Evolutionary conservation across 2,797 vertebrate genomes (phyloP).

Genomic region (Sciaenops ocellatus): DNA sequence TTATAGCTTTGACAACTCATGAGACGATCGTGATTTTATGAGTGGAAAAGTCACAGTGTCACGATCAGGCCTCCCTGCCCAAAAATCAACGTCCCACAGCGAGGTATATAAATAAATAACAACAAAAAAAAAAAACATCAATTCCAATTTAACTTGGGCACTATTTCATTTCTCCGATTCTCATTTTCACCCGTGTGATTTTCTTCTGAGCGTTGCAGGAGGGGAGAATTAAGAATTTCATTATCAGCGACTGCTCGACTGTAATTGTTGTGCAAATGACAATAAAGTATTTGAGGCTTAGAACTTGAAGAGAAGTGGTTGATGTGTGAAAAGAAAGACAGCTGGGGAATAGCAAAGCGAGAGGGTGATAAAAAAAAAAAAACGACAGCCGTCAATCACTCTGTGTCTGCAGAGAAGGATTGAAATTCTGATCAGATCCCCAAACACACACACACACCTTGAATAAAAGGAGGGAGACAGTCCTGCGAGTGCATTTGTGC

Average conservation of each 20-base stretch:
- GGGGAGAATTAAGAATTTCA: not conserved
- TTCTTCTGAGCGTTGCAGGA: not conserved
- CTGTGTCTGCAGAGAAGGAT: slow-evolving; percentile 35
- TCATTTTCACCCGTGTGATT: not conserved
- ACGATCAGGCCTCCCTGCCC: no score
- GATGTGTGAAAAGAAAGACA: slow-evolving; percentile 49
- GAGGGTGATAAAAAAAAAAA: slow-evolving; percentile 16
- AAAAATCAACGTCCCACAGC: no score
- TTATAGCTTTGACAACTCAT: no score
- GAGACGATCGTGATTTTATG: no score
- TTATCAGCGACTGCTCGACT: not conserved
- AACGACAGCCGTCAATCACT: slow-evolving; percentile 61
- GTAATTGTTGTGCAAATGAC: not conserved
- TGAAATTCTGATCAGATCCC: slow-evolving; percentile 63
- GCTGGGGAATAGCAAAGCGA: slow-evolving; percentile 45
- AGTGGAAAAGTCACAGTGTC: no score
- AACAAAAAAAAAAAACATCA: no score
- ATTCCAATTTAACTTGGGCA: not conserved
- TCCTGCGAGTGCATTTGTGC: slow-evolving; percentile 15
- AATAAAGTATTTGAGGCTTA: not conserved
- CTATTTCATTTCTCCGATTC: not conserved
- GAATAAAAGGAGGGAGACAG: slow-evolving; percentile 22
- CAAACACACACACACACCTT: slow-evolving; percentile 34
- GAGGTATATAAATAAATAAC: no score
- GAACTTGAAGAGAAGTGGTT: not conserved